Base-by-base conservation (phyloP, 2,888 invertebrate species). In the Choreutis nemorana region DNA sequence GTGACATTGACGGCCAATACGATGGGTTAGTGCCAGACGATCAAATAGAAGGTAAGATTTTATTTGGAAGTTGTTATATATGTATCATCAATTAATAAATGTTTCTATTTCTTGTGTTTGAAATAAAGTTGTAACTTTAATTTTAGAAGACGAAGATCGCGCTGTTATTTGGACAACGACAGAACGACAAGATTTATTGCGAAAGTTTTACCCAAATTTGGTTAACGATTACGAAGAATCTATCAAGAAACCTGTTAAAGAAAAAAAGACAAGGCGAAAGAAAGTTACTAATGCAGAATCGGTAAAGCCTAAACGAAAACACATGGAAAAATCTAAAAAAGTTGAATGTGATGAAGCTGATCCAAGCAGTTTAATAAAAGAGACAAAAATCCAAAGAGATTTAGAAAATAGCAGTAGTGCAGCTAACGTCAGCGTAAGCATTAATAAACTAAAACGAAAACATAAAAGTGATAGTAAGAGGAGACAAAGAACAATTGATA, bases 161-260 rank as follows among this genome's bases (percentile, higher is more conserved):
- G 65, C 75, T 16, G 65, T 71, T 15, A 64, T 84, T 1, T 87
- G 85, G 81, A 82, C 82, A 0, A 87, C 89, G 1, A 80, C 86
- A 14, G 91, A 91, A 54, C 85, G 89, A 1, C 82, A 86, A 54
- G 68, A 81, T 36, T 59, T 86, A 11, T 81, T 91, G 42, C 65
- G 77, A 18, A 56, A 65, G 39, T 83, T 84, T 26, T 89, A 87
- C 58, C 85, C 87, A 11, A 61, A 81, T 1, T 33, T 90, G 31
- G 87, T 87, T 0, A 66, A 82, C 26, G 51, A 51, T 2, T 89
- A 81, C 42, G 78, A 85, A 39, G 80, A 81, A 35, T 66, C 70
- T 2, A 67, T 77, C 15, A 81, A 84, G 35, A 82, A 84, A 57
- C 75, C 79, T 36, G 61, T 51, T 0, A 83, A 79, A 45, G 73